Base-by-base conservation (phyloP, 2,113 vertebrate species). In the Hippopotamus amphibius region DNA sequence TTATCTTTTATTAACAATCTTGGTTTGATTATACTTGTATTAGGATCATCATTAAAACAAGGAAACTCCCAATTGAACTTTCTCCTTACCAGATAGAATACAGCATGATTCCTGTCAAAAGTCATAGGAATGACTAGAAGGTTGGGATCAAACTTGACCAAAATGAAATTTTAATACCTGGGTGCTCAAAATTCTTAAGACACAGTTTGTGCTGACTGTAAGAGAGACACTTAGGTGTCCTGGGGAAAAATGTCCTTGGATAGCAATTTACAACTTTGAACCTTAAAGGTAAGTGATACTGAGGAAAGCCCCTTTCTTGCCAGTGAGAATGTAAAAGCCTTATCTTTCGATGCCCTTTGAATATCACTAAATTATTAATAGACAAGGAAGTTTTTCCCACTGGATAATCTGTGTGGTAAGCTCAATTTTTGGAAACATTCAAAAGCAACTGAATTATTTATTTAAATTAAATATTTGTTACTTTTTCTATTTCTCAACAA, bases 71-170 rank as follows among this genome's bases (percentile, higher is more conserved):
- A 16, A 41, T 28, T 26, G 16, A 7, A 74, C 13, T 66, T 50
- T 90, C 50, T 82, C 76, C 41, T 76, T 33, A 24, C 43, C 4
- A 48, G 48, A 48, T 16, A 82, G 69, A 79, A 17, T 63, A 33
- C 5, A 46, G 57, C 9, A 71, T 9, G 28, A 61, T 89, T 89
- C 88, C 76, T 88, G 28, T 63, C 21, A 7, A 94, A 93, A 46
- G 33, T 80, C 28, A 46, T 74, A 59, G 66, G 33, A 92, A 93
- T 81, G 76, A 97, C 10, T 50, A 92, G 46, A 92, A 95, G 22
- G 6, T 72, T 76, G 15, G 46, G 11, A 24, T 71, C 17, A 63
- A 63, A 5, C 37, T 53, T 61, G 48, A 76, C 11, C 43, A 88
- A 68, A 95, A 81, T 43, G 7, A 1, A 6, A 5, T 93, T 91